These are phyloP conservation scores for Nowickia ferox DNA, from an alignment of 2,888 invertebrate genomes.

Conservation along the genomic window DNA sequence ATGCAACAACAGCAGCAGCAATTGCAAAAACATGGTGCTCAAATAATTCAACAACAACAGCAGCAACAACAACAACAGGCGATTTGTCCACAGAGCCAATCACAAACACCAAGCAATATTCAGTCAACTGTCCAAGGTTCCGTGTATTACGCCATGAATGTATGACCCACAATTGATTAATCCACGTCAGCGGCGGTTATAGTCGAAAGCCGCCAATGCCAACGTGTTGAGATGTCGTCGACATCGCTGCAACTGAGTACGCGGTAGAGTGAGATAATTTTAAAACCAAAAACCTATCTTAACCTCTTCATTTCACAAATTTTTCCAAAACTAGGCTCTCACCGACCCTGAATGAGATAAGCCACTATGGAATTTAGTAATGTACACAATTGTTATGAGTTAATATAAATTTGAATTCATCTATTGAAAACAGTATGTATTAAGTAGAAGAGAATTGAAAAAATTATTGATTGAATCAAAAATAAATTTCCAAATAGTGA, in stretches of 20 bases:
- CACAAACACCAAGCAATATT: slow-evolving; percentile 69
- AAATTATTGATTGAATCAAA: slow-evolving; percentile 18
- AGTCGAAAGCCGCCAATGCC: slow-evolving; percentile 81
- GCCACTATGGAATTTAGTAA: slow-evolving; percentile 67
- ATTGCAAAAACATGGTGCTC: slow-evolving; percentile 80
- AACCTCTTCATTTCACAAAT: slow-evolving; percentile 10
- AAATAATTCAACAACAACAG: slow-evolving; percentile 76
- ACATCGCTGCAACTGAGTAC: slow-evolving; percentile 80
- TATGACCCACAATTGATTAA: slow-evolving; percentile 87
- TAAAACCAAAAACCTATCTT: slow-evolving; percentile 1
- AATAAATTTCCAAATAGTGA: neutral
- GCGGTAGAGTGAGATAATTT: slow-evolving; percentile 72
- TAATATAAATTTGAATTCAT: slow-evolving; percentile 48
- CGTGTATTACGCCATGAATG: slow-evolving; percentile 93
- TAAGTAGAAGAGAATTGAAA: slow-evolving; percentile 14
- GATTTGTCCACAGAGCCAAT: slow-evolving; percentile 71
- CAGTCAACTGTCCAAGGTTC: slow-evolving; percentile 82
- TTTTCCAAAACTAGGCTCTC: neutral
- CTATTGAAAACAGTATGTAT: slow-evolving; percentile 1
- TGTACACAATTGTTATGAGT: slow-evolving; percentile 51
- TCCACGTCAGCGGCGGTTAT: slow-evolving; percentile 81
- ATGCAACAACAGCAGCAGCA: slow-evolving; percentile 81
- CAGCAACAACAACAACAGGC: slow-evolving; percentile 75
- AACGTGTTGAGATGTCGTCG: slow-evolving; percentile 81
- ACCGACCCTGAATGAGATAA: slow-evolving; percentile 59